Conservation (phyloP, 1,140 invertebrate species). For the Eupristina koningsbergeri region DNA sequence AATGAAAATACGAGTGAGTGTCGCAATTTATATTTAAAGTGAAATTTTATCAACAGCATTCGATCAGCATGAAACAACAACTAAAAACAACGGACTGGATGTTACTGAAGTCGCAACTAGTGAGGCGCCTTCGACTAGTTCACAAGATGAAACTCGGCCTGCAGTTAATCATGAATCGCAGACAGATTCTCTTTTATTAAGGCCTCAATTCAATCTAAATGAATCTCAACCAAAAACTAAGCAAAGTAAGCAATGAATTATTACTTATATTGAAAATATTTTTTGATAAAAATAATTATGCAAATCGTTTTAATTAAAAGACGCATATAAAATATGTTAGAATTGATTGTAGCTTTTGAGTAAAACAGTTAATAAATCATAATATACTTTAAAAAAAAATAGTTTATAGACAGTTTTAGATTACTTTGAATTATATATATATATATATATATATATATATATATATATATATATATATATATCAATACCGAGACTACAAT, state of each 20-base stretch:
- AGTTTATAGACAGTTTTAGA: not conserved
- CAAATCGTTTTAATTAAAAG: not conserved
- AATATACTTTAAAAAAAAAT: not conserved
- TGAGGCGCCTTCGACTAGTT: conserved; percentile 12
- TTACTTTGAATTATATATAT: not conserved
- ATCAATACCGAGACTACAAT: not conserved
- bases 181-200: conserved; percentile 15
- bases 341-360: not conserved
- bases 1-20: conserved; percentile 9
- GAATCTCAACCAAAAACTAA: not conserved
- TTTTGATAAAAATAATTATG: not conserved
- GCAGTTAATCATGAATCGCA: conserved; percentile 11
- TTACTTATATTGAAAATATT: not conserved
- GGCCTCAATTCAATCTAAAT: conserved; percentile 15
- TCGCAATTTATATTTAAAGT: conserved; percentile 22
- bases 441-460: too few relatives aligned
- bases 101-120: not conserved
- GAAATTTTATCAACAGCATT: conserved; percentile 19
- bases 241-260: not conserved
- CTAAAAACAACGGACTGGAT: not conserved
- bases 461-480: too few relatives aligned
- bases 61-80: conserved; percentile 19
- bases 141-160: not conserved
- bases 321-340: not conserved
- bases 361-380: conserved; percentile 10